Evolutionary conservation across 2,113 vertebrate genomes (phyloP).

Genomic region (Serranochromis macrocephalus): DNA sequence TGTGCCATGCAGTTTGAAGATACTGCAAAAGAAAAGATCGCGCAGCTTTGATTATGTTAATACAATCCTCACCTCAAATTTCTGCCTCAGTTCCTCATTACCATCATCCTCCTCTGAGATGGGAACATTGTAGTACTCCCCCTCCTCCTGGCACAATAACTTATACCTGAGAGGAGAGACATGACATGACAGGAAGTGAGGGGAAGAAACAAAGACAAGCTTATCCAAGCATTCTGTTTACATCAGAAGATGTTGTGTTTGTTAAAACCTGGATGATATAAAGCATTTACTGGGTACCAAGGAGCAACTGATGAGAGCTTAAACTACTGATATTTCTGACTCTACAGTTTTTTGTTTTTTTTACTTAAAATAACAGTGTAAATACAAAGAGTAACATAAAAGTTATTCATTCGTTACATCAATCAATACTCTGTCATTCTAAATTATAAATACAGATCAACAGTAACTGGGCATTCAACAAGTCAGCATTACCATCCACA

Average conservation of each 20-base stretch:
- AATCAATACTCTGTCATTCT: background rate
- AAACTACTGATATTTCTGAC: background rate
- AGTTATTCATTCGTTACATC: background rate
- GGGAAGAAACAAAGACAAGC: background rate
- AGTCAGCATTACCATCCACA: slow-evolving; percentile 80
- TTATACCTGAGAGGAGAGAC: slow-evolving; percentile 80
- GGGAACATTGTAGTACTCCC: slow-evolving; percentile 96
- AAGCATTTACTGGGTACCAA: background rate
- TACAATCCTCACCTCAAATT: slow-evolving; percentile 86
- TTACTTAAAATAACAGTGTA: background rate
- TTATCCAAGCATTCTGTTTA: background rate
- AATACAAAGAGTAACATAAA: background rate
- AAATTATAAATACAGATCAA: background rate
- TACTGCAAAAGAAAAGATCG: background rate
- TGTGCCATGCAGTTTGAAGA: background rate
- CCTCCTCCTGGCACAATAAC: slow-evolving; percentile 91
- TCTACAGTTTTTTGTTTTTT: background rate
- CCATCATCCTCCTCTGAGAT: slow-evolving; percentile 91
- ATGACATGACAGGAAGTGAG: background rate
- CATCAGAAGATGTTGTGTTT: background rate
- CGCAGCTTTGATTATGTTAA: background rate
- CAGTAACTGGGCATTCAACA: background rate
- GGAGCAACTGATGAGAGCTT: background rate
- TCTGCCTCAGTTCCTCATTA: slow-evolving; percentile 86
- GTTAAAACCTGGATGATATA: background rate